Base-by-base conservation (phyloP, 2,113 vertebrate genomes). In the Oryzias melastigma region DNA sequence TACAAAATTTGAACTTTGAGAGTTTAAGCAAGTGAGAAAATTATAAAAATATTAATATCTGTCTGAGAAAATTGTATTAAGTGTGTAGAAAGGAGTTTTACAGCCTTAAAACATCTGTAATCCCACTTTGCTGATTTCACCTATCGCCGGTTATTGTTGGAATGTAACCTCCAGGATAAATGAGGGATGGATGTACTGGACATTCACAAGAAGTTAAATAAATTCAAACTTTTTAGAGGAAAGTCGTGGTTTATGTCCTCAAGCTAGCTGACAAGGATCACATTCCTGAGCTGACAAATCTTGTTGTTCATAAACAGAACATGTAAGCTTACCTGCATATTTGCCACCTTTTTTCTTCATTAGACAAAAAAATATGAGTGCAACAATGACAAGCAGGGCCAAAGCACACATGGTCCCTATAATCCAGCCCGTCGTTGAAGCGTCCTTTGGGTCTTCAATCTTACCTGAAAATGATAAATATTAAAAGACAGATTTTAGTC, bases 341-440 rank as follows among this genome's bases (percentile, higher is more conserved):
- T 96, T 99, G 51, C 96, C 96, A 73, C 94, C 95, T 91, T 90
- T 93, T 78, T 96, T 97, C 79, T 92, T 93, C 76, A 84, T 90
- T 83, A 98, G 90, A 76, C 98, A 98, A 89, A 96, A 99, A 66
- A 92, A 64, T 1, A 93, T 93, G 13, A 99, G 84, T 52, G 89
- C 80, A 18, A 92, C 70, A 1, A 99, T 90, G 10, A 93, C 97
- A 62, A 98, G 94, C 22, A 96, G 66, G 44, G 93, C 95, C 18
- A 95, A 74, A 0, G 93, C 95, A 22, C 95, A 96, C 96, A 98
- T 94, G 77, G 97, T 65, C 65, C 94, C 96, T 25, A 99, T 95
- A 69, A 98, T 91, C 97, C 95, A 98, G 68, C 93, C 92, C 65
- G 91, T 92, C 5, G 93, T 93, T 19, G 94, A 91, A 55, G 92